Evolutionary conservation across 1,140 invertebrate genomes (phyloP).

Genomic region (Phymastichus coffea): DNA sequence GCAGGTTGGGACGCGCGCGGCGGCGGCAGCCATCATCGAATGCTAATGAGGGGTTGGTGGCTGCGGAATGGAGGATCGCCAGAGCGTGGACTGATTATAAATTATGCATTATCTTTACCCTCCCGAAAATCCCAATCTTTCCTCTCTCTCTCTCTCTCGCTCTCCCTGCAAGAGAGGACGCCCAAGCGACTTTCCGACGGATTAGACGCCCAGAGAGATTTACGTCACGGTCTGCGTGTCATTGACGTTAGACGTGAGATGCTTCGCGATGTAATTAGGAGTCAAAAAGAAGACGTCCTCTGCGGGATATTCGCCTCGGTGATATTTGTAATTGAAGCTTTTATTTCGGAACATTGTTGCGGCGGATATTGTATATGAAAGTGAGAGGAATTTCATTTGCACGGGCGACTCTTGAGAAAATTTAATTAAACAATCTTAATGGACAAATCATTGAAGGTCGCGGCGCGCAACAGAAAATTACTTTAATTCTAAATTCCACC

Average conservation of each 20-base stretch:
- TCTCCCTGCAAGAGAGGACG: background rate
- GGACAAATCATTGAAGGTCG: background rate
- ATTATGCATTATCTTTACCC: conserved; percentile 55
- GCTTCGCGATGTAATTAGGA: background rate
- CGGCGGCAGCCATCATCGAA: conserved; percentile 55
- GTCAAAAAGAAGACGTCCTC: no score
- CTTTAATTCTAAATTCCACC: background rate
- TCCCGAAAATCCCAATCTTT: conserved; percentile 14
- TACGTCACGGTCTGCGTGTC: conserved; percentile 4
- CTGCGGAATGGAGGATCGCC: conserved; percentile 31
- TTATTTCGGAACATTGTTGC: no score
- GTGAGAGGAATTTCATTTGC: background rate
- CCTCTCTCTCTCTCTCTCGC: conserved; percentile 13
- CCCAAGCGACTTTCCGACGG: background rate
- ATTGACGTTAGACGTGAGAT: conserved; percentile 4
- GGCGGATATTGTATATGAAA: background rate
- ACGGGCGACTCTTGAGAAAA: background rate
- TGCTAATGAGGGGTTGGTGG: conserved; percentile 57
- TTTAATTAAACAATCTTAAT: background rate
- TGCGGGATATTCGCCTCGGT: no score
- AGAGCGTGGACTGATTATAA: conserved; percentile 54
- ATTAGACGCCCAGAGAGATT: background rate
- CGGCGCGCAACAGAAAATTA: background rate
- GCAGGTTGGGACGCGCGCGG: conserved; percentile 43
- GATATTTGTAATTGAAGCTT: no score